Base-by-base conservation (phyloP, 2,113 vertebrate genomes). In the Rhynchopsitta pachyrhyncha region DNA sequence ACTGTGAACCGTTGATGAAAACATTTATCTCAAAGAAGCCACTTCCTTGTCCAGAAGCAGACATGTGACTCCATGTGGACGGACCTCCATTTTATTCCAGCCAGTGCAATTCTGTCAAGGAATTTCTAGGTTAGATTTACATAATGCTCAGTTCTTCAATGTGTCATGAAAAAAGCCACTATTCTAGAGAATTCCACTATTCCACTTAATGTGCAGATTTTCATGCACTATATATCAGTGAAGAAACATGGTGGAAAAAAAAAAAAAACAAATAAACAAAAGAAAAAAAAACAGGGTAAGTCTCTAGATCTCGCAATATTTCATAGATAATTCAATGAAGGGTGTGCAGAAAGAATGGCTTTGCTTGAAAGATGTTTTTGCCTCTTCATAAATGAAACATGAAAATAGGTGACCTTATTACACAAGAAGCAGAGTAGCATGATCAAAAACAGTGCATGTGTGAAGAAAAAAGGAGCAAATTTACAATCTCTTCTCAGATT, bases 401-500 rank as follows among this genome's bases (percentile, higher is more conserved):
- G 39, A 17, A 75, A 95, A 71, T n/a, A 60, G 44, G 13, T 95
- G 46, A 86, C 42, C 63, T 96, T 92, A 82, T 64, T 59, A 73
- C 59, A 41, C 41, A 96, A 88, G 81, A 82, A 84, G 11, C 24
- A n/a, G 1, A 23, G 28, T 4, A 87, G 5, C 5, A 5, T 88
- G 64, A 89, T 41, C 53, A 94, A 95, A 82, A 95, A 70, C 20
- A 64, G 17, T 63, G 15, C 76, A 77, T 17, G 53, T 90, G 52
- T 67, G 67, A 81, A 96, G 88, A 74, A 69, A 95, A 88, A 55
- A 39, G 2, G 14, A 71, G 7, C 5, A 96, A 96, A 94, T 95
- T 86, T 95, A 73, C n/a, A 82, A 11, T 10, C 63, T 93, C 49
- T 81, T 91, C 46, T 90, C 29, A 68, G 12, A n/a, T 91, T 73